Conservation (phyloP, 2,888 invertebrate species). For the Spodoptera picta region DNA sequence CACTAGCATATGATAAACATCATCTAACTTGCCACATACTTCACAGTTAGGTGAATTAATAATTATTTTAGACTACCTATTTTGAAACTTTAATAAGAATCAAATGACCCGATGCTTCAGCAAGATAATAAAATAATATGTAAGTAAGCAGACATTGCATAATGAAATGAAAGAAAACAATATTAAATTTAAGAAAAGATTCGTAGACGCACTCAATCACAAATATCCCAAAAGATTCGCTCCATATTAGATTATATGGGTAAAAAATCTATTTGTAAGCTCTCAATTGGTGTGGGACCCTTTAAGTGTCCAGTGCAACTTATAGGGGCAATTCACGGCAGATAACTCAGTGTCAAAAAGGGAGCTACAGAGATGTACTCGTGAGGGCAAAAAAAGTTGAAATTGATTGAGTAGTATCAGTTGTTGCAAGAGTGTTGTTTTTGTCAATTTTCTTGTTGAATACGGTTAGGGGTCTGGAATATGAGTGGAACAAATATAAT, state of each 20-base stretch:
- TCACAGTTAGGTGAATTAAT: too few species aligned
- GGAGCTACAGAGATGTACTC: constrained; percentile 36
- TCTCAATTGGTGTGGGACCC: constrained; percentile 52
- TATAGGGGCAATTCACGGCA: constrained; percentile 67
- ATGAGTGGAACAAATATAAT: too few species aligned
- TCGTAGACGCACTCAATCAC: constrained; percentile 39
- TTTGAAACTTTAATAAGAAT: too few species aligned
- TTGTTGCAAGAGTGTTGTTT: constrained; percentile 1
- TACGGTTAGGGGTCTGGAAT: background rate
- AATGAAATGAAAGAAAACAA: constrained; percentile 1
- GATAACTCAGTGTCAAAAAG: constrained; percentile 62
- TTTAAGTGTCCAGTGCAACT: constrained; percentile 65
- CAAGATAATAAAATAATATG: too few species aligned
- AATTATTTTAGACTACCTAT: too few species aligned
- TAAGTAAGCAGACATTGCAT: too few species aligned
- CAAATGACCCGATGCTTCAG: too few species aligned
- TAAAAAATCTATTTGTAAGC: constrained; percentile 60
- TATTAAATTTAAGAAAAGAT: constrained; percentile 7
- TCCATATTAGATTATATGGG: constrained; percentile 52
- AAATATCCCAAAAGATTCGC: constrained; percentile 23
- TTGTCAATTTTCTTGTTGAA: background rate
- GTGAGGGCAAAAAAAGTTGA: constrained; percentile 35
- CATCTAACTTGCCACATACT: too few species aligned
- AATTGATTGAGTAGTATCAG: constrained; percentile 17
- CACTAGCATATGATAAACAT: too few species aligned